Evolutionary conservation across 2,888 invertebrate species (phyloP), one percentile per base, ranked within the genome.

Genomic region (Cerceris ruficornis): DNA sequence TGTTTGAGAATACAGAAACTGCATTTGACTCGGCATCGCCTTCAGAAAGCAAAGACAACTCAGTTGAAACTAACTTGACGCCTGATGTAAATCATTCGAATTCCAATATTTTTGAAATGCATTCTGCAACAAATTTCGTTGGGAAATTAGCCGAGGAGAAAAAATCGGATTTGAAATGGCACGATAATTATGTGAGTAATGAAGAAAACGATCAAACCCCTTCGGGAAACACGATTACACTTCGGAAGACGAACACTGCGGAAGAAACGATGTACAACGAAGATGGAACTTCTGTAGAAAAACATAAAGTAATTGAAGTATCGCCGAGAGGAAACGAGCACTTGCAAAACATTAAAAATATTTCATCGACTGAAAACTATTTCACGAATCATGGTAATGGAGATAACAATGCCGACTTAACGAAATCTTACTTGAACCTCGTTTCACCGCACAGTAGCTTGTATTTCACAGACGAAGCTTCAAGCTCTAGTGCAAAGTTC

Each of bases 391-490:
- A 57, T 7, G 17, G 8, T 46, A 66, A 65, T 7, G 41, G 42
- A 13, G 60, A 17, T 14, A 49, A 76, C 0, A 65, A 70, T 11
- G 8, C 52, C 13, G 52, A 49, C 11, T 14, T 50, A 9, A 28
- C 42, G 6, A 80, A 75, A 70, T 82, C 82, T 7, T 55, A 71
- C n/a, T 59, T 64, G 14, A 83, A 83, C 52, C 65, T 83, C 6
- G 46, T 78, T 15, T 81, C 81, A 2, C 65, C 83, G 54, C 71
- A 77, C 28, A 88, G 86, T 64, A 88, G 84, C 58, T 49, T 81
- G 0, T 88, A 86, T 28, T 82, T 88, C 9, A 88, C 83, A 0
- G 84, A 83, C 28, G 82, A 83, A 17, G 74, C 74, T 6, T 83
- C 84, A 2, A 76, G 65, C 54, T 81, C 75, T 8, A 69, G 64